Percentiles rank a stretch among this genome's conserved stretches.
These are phyloP conservation scores for Diadema setosum DNA, from an alignment of 35 echinoderm and acorn worm genomes.

Conservation along the genomic window DNA sequence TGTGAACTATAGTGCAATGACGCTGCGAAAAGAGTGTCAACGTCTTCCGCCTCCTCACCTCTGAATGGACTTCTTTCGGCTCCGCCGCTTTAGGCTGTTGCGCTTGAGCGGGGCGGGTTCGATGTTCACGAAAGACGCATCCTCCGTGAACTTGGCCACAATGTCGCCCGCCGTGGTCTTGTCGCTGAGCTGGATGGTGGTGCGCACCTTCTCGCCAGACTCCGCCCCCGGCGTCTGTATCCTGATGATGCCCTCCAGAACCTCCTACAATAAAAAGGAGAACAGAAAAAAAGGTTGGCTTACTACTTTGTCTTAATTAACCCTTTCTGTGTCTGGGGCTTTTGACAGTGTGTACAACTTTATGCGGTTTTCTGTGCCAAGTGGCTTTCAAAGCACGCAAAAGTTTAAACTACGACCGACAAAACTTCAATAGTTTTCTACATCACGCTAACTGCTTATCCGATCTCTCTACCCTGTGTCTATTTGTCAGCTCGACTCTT, in stretches of 20 bases:
- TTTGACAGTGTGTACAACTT: too few relatives aligned
- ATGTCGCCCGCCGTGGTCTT: conserved; percentile 84
- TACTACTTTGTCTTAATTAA: too few relatives aligned
- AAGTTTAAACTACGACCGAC: too few relatives aligned
- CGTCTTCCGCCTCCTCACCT: background rate
- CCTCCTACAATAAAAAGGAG: conserved; percentile 33
- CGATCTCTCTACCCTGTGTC: too few relatives aligned
- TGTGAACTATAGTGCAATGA: too few relatives aligned
- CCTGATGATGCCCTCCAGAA: conserved; percentile 69
- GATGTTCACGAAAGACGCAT: conserved; percentile 5
- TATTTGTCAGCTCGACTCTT: too few relatives aligned
- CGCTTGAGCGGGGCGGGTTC: conserved; percentile 20
- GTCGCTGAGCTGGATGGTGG: conserved; percentile 83
- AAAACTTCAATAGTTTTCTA: too few relatives aligned
- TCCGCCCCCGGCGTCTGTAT: conserved; percentile 76
- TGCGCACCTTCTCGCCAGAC: conserved; percentile 79
- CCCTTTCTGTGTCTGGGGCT: too few relatives aligned
- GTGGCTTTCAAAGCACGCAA: too few relatives aligned
- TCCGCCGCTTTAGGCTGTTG: conserved; percentile 41
- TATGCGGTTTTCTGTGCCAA: too few relatives aligned
- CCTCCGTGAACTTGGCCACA: conserved; percentile 88
- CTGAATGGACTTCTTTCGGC: conserved; percentile 44
- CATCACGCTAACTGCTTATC: too few relatives aligned
- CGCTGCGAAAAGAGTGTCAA: background rate
- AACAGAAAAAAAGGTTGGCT: too few relatives aligned